A percentile compares a stretch with the other conserved stretches of the same genome.
These are phyloP conservation scores for Carcina quercana DNA, from an alignment of 2,888 invertebrate species.

Conservation along the genomic window DNA sequence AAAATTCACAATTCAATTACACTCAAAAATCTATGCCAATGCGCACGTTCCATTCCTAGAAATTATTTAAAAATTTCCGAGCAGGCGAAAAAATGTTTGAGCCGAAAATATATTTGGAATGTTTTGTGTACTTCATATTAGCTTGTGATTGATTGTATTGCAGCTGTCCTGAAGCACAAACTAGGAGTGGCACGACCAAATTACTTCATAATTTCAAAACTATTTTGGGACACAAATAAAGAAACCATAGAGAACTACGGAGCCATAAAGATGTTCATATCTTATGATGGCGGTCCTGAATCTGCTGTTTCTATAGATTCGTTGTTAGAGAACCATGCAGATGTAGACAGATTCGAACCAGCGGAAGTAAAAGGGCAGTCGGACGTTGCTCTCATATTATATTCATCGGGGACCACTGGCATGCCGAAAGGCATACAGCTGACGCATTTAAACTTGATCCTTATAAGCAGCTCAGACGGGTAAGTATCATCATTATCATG, in stretches of 20 bases:
- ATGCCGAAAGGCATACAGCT: conserved; percentile 79
- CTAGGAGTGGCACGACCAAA: conserved; percentile 78
- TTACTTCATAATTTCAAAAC: conserved; percentile 76
- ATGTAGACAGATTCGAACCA: conserved; percentile 49
- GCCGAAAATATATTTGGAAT: no score
- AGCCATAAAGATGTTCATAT: conserved; percentile 34
- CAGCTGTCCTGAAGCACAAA: conserved; percentile 78
- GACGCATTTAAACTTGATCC: conserved; percentile 72
- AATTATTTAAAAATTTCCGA: no score
- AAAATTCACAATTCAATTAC: no score
- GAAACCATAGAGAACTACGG: conserved; percentile 33
- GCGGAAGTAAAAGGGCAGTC: conserved; percentile 51
- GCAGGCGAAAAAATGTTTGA: no score
- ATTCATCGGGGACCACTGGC: conserved; percentile 82
- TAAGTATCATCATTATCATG: conserved; percentile 32
- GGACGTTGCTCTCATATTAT: conserved; percentile 62
- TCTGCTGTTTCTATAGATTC: conserved; percentile 27
- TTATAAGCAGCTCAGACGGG: conserved; percentile 42
- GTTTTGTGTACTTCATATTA: no score
- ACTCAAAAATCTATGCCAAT: no score
- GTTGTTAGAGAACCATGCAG: conserved; percentile 27
- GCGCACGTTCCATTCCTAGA: no score
- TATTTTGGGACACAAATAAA: conserved; percentile 53
- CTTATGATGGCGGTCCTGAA: conserved; percentile 31
- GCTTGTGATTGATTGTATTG: conserved; percentile 14